These are phyloP conservation scores for Blennius ocellaris DNA, from an alignment of 2,113 vertebrate genomes.

Conservation along the genomic window DNA sequence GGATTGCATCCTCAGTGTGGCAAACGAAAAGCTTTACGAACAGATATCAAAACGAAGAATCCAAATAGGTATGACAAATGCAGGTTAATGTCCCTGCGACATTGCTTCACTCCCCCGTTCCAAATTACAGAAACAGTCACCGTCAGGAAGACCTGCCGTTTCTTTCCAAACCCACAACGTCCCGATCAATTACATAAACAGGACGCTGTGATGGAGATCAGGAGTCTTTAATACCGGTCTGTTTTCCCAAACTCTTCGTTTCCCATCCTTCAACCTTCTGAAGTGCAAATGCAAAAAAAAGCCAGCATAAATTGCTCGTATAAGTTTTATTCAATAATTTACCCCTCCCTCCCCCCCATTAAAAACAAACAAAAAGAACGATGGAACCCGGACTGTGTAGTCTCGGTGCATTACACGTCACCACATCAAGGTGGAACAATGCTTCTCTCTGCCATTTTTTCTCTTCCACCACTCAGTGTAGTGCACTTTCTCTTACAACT, in stretches of 20 bases:
- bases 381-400: constrained; percentile 67
- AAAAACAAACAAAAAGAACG: constrained; percentile 33
- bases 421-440: constrained; percentile 60
- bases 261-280: constrained; percentile 49
- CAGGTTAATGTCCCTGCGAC: constrained; percentile 58
- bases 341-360: constrained; percentile 42
- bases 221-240: constrained; percentile 59
- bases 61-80: constrained; percentile 45
- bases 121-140: constrained; percentile 51
- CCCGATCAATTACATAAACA: constrained; percentile 26
- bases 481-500: constrained; percentile 56
- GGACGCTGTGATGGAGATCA: constrained; percentile 41
- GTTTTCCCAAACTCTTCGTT: constrained; percentile 43
- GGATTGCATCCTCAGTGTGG: constrained; percentile 31
- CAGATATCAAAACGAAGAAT: constrained; percentile 32
- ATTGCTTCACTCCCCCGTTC: constrained; percentile 23
- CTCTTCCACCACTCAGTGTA: constrained; percentile 52
- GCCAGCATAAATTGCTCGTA: constrained; percentile 73
- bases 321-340: constrained; percentile 76
- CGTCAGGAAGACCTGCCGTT: constrained; percentile 38
- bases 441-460: constrained; percentile 47
- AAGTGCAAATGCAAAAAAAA: constrained; percentile 82
- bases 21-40: constrained; percentile 54
- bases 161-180: constrained; percentile 24
- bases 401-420: constrained; percentile 50